These are phyloP conservation scores for Opisthocomus hoazin DNA, from an alignment of 2,113 vertebrate species.

Conservation along the genomic window DNA sequence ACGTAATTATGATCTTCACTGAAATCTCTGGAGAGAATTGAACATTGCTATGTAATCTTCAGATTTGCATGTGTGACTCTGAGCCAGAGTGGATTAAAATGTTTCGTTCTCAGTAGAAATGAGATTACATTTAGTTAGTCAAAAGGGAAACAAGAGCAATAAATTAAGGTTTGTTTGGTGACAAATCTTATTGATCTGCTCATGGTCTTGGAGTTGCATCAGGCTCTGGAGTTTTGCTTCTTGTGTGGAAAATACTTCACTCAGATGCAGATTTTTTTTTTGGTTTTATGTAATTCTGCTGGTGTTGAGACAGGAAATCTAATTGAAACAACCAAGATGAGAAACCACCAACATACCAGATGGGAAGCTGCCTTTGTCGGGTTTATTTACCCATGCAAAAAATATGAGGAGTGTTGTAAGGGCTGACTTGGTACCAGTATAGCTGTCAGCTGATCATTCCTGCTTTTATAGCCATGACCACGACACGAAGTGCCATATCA, in stretches of 20 bases:
- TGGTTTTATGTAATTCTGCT: background rate
- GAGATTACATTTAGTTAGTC: conserved; percentile 35
- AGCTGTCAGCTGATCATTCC: background rate
- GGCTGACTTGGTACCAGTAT: background rate
- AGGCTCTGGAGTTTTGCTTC: background rate
- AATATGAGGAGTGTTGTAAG: background rate
- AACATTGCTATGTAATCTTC: background rate
- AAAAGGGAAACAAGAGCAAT: background rate
- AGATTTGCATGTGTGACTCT: conserved; percentile 7
- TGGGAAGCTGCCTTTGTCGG: background rate
- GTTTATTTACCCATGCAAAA: background rate
- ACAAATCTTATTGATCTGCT: conserved; percentile 6
- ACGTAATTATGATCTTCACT: conserved; percentile 9
- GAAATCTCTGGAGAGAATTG: background rate
- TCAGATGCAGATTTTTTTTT: background rate
- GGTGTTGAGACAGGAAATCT: background rate
- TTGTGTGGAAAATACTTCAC: conserved; percentile 7
- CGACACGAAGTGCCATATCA: background rate
- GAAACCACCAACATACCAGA: background rate
- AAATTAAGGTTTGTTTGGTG: conserved; percentile 26
- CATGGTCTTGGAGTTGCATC: background rate
- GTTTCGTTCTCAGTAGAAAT: conserved; percentile 14
- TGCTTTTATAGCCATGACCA: background rate
- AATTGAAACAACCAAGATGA: background rate
- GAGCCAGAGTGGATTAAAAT: conserved; percentile 19